Conservation (phyloP, 2,888 invertebrate species). For the Drosophila gaucha region DNA sequence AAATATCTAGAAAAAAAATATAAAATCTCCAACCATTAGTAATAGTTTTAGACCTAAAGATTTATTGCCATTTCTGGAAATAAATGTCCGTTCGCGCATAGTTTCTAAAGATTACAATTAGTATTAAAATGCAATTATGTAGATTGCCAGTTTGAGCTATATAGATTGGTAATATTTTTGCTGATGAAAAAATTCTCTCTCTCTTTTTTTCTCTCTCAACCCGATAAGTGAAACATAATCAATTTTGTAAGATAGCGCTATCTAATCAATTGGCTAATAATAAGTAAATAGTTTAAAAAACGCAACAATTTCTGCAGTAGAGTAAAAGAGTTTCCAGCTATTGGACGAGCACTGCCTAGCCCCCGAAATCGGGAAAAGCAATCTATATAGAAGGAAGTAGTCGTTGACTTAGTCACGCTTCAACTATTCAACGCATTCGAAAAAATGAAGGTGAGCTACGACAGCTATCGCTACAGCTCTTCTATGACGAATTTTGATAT, state of each 20-base stretch:
- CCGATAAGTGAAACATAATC: conserved; percentile 29
- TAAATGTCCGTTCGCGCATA: too few species aligned
- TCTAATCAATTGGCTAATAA: conserved; percentile 39
- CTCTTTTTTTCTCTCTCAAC: neutral
- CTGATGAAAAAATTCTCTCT: too few species aligned
- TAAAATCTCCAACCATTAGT: too few species aligned
- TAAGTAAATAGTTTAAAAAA: neutral
- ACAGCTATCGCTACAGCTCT: neutral
- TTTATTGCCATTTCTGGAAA: too few species aligned
- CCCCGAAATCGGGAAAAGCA: too few species aligned
- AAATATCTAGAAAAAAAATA: too few species aligned
- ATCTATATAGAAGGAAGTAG: neutral
- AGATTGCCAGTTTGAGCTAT: too few species aligned
- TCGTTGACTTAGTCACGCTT: neutral
- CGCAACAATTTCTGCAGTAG: conserved; percentile 24
- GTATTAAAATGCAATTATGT: too few species aligned
- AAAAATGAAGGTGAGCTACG: conserved; percentile 43
- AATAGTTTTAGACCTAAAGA: too few species aligned
- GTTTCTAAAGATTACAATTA: too few species aligned
- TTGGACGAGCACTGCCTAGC: neutral
- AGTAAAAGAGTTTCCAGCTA: conserved; percentile 6
- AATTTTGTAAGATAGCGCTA: conserved; percentile 50
- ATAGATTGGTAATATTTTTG: too few species aligned
- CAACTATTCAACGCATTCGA: neutral
- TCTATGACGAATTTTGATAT: neutral